Conservation (phyloP, 2,113 vertebrate genomes). For the Ailurus styani region DNA sequence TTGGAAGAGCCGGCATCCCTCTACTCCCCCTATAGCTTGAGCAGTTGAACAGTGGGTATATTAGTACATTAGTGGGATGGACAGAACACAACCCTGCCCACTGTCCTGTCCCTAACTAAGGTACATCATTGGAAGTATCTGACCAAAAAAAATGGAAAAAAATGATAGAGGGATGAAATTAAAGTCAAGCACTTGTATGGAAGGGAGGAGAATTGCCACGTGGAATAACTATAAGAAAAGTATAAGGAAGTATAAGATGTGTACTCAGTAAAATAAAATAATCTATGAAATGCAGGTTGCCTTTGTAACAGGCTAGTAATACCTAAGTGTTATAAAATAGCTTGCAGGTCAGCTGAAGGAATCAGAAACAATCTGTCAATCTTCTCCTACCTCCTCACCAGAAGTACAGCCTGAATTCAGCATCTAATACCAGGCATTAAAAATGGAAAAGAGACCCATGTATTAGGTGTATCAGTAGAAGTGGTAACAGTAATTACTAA, state of each 20-base stretch:
- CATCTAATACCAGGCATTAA: not conserved
- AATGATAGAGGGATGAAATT: not conserved
- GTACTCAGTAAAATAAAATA: not conserved
- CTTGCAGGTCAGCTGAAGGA: not conserved
- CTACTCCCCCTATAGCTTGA: not conserved
- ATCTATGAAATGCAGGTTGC: not conserved
- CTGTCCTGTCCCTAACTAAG: not conserved
- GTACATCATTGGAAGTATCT: not conserved
- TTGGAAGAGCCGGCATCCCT: not conserved
- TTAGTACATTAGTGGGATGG: not conserved
- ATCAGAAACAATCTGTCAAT: not conserved
- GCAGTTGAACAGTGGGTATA: not conserved
- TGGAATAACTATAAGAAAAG: not conserved
- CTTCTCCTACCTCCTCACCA: not conserved
- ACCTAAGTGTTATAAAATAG: not conserved
- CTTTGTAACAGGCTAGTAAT: not conserved
- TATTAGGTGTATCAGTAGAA: not conserved
- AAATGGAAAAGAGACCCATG: not conserved
- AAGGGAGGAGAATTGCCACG: not conserved
- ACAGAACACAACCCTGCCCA: not conserved
- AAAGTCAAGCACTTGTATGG: not conserved
- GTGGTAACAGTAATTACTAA: not conserved
- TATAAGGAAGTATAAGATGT: not conserved
- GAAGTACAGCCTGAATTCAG: not conserved
- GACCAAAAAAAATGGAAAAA: not conserved